phyloP scores from a whole-genome alignment of 1,140 invertebrate genomes.

The Drosophila suzukii region DNA sequence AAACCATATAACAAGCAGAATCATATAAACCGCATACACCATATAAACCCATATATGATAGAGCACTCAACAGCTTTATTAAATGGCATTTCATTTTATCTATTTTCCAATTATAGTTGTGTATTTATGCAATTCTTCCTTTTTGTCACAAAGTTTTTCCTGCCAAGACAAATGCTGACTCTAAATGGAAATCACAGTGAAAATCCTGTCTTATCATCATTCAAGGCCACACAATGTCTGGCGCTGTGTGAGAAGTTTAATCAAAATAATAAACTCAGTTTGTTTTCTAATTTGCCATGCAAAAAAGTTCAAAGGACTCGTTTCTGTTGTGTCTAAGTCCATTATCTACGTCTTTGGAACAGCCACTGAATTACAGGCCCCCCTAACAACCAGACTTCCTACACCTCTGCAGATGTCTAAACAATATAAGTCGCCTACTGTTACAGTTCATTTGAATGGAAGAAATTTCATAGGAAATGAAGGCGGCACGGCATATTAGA shows the following conservation, averaged over 20 bases:
- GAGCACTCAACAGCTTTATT: too few relatives aligned
- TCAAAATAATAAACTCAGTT: conserved; percentile 61
- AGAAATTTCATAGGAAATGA: conserved; percentile 41
- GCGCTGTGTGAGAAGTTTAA: conserved; percentile 55
- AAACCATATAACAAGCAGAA: too few relatives aligned
- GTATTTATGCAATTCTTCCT: too few relatives aligned
- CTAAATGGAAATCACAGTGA: conserved; percentile 26
- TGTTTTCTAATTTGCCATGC: conserved; percentile 59
- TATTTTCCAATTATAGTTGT: too few relatives aligned
- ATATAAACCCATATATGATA: too few relatives aligned
- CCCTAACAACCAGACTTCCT: conserved; percentile 7
- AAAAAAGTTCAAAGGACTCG: conserved; percentile 54
- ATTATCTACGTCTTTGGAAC: conserved; percentile 41
- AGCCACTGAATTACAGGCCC: conserved; percentile 2
- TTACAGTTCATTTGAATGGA: conserved; percentile 47
- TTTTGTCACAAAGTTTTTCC: neutral
- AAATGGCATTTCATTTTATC: too few relatives aligned
- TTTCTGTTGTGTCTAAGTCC: conserved; percentile 44
- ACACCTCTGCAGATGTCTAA: conserved; percentile 40
- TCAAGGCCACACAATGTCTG: conserved; percentile 37
- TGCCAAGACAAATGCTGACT: conserved; percentile 14
- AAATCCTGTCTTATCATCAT: conserved; percentile 44
- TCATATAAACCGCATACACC: too few relatives aligned
- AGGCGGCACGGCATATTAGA: conserved; percentile 38
- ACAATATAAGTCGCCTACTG: conserved; percentile 43